These are phyloP conservation scores for Calliopsis andreniformis DNA, from an alignment of 1,140 invertebrate genomes.

Conservation along the genomic window DNA sequence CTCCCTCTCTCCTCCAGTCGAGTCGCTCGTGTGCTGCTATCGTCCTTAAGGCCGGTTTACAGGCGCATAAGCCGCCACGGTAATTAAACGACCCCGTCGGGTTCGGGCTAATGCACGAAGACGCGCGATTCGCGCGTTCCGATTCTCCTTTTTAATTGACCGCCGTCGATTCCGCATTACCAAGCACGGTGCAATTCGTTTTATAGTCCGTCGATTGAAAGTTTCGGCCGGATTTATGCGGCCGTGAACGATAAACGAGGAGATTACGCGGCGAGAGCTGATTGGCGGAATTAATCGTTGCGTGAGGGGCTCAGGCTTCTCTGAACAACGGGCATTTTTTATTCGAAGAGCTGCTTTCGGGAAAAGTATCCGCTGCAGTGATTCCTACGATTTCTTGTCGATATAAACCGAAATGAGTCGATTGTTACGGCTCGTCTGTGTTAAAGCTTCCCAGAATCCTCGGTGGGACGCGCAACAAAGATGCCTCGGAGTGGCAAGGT, in stretches of 20 bases:
- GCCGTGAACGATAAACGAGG: not conserved
- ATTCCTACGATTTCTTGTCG: no score
- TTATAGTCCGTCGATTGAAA: not conserved
- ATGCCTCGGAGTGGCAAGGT: not conserved
- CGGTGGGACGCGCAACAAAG: not conserved
- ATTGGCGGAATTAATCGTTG: no score
- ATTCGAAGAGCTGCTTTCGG: no score
- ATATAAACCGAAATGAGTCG: no score
- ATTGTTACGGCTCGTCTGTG: no score
- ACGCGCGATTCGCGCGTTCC: slow-evolving; percentile 29
- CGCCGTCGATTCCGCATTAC: slow-evolving; percentile 18
- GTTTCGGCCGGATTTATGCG: not conserved
- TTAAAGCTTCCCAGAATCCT: no score
- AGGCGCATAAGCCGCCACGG: slow-evolving; percentile 46
- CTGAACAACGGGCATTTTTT: no score
- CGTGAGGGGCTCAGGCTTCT: no score
- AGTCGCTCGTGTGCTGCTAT: not conserved
- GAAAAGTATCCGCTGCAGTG: no score
- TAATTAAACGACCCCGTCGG: slow-evolving; percentile 58
- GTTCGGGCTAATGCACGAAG: slow-evolving; percentile 48
- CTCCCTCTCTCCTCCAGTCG: no score
- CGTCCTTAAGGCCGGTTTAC: slow-evolving; percentile 55
- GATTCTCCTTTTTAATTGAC: slow-evolving; percentile 57
- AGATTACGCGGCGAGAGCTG: not conserved
- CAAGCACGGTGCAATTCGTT: not conserved